A percentile compares a stretch with the other conserved stretches of the same genome.
Conservation (phyloP, 2,797 vertebrate genomes). For the Mareca penelope region DNA sequence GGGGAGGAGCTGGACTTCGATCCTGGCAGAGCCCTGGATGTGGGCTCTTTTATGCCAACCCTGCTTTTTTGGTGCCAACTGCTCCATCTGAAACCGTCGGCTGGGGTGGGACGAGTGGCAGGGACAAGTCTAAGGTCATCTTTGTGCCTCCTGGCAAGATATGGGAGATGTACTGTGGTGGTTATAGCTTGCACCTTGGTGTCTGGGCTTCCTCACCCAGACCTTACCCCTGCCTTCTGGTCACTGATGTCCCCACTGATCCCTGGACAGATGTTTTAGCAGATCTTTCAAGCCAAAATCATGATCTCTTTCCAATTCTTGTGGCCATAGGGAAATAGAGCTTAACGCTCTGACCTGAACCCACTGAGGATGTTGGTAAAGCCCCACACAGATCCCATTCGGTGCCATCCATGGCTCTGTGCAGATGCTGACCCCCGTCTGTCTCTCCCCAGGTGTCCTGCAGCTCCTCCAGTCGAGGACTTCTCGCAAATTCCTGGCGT, state of each 20-base stretch:
- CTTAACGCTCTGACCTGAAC: fast-evolving
- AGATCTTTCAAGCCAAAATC: not conserved
- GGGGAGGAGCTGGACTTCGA: not conserved
- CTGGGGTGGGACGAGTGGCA: not conserved
- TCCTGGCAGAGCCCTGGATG: not conserved
- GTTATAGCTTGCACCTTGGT: not conserved
- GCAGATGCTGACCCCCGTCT: fast-evolving
- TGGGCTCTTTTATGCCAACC: not conserved
- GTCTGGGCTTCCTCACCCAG: not conserved
- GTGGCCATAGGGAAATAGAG: fast-evolving
- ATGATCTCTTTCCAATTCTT: not conserved
- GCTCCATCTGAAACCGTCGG: not conserved
- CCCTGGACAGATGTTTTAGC: not conserved
- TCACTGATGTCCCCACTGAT: no score
- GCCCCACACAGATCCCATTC: fast-evolving
- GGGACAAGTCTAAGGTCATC: not conserved
- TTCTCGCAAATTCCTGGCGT: constrained; percentile 94
- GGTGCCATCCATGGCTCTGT: fast-evolving
- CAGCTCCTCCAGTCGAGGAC: constrained; percentile 94
- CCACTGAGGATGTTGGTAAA: fast-evolving
- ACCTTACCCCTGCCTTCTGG: not conserved
- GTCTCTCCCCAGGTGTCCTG: constrained; percentile 82
- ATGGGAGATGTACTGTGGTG: not conserved
- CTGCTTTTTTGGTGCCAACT: not conserved
- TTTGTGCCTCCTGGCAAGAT: not conserved